Base-by-base conservation (phyloP, 2,113 vertebrate species). In the Cacatua alba region DNA sequence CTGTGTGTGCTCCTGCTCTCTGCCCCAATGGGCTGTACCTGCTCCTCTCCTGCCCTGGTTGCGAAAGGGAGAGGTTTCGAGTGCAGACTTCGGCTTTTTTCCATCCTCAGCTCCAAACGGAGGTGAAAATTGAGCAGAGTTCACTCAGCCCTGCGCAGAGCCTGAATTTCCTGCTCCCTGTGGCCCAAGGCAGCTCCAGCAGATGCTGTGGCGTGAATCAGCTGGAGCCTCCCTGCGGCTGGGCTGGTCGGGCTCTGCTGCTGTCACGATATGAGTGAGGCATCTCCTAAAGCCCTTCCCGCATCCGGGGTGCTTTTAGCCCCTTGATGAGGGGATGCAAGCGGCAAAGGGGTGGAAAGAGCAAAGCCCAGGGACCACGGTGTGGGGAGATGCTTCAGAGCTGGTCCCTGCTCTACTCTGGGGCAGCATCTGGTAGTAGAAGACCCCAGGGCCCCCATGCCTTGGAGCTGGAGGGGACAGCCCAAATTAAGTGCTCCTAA, bases 241-340 rank as follows among this genome's bases (percentile, higher is more conserved):
- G 71, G 62, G 81, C 81, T 46, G 72, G 37, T 6, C 17, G 17
- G 52, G 29, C 52, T 55, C 52, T 11, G 52, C 29, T 35, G 33
- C 55, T 59, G 55, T 59, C 33, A n/a, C 55, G 4, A 13, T 10
- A n/a, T 9, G 33, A 24, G 57, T 16, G 57, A 59, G 28, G 12
- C 57, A 21, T 62, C 74, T 84, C 60, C 41, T 15, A 11, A 33
- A 74, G 35, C 44, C 72, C 44, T 46, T 13, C 6, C 4, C 5
- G 0, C 0, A 4, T 7, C 7, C 1, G 6, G 13, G 87, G 28
- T 51, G 5, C 16, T 60, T 15, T 59, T 15, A 10, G 17, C 10
- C 26, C 11, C 35, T 0, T 1, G 3, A 31, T 1, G 2, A 8
- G 17, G 37, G 26, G 1, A 2, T n/a, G 23, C 26, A 8, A 9